A percentile compares a stretch with the other conserved stretches of the same genome.
phyloP scores from a whole-genome alignment of 1,140 invertebrate species.

The Chelonus insularis region DNA sequence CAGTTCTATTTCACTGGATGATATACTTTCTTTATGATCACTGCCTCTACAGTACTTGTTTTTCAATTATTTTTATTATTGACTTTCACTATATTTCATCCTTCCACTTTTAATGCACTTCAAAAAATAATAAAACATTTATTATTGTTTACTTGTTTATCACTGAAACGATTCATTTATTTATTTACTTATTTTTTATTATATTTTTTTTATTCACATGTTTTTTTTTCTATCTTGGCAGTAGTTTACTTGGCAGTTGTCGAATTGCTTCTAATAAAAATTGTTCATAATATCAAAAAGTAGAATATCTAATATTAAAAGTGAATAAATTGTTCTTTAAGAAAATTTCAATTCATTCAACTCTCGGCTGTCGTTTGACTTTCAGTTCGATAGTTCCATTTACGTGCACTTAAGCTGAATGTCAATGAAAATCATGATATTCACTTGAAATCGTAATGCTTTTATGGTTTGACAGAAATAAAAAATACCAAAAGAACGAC shows the following conservation, averaged over 20 bases:
- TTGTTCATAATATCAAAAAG: too few species aligned
- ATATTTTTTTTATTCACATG: constrained; percentile 8
- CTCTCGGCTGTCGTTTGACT: constrained; percentile 15
- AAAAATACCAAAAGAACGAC: too few species aligned
- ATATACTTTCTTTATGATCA: neutral
- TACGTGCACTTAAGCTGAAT: constrained; percentile 22
- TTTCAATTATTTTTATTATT: neutral
- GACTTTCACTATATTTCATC: neutral
- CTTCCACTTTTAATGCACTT: neutral
- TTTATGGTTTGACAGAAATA: constrained; percentile 16
- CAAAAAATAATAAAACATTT: neutral
- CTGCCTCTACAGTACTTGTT: neutral
- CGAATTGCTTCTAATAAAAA: too few species aligned
- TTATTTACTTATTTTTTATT: neutral
- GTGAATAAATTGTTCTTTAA: constrained; percentile 5
- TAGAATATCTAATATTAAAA: too few species aligned
- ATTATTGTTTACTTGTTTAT: neutral
- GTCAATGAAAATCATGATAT: constrained; percentile 24
- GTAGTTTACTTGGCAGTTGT: too few species aligned
- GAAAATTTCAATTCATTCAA: constrained; percentile 20
- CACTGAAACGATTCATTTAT: neutral
- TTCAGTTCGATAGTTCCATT: constrained; percentile 20
- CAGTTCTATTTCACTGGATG: neutral
- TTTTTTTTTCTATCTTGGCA: too few species aligned
- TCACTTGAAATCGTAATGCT: constrained; percentile 20